Evolutionary conservation across 2,113 vertebrate genomes (phyloP).

Genomic region (Agelaius phoeniceus): DNA sequence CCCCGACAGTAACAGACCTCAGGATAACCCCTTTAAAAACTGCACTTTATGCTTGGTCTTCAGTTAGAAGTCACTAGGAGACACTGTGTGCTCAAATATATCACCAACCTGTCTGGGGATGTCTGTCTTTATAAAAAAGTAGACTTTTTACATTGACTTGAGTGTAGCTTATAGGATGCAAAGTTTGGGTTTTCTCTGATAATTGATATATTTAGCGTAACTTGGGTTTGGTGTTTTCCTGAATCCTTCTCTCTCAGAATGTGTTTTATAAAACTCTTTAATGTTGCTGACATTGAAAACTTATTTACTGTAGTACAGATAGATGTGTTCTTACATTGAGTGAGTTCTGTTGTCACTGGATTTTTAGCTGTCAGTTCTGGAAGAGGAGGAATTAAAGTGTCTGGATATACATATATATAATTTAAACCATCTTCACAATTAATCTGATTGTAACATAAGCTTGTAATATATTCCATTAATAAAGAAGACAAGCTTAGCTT

Average conservation of each 20-base stretch:
- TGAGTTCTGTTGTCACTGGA: background rate
- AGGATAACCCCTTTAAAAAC: background rate
- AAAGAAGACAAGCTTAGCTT: constrained; percentile 76
- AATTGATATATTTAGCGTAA: background rate
- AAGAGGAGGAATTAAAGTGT: constrained; percentile 29
- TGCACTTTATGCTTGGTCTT: background rate
- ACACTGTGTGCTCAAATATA: background rate
- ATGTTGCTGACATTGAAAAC: background rate
- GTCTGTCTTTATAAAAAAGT: background rate
- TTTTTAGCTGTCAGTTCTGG: background rate
- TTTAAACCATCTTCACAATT: constrained; percentile 35
- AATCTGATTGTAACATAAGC: constrained; percentile 69
- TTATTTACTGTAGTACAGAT: background rate
- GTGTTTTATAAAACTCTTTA: background rate
- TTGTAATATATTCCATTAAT: constrained; percentile 79
- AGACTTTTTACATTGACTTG: background rate
- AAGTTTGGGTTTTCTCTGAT: background rate
- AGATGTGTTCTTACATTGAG: background rate
- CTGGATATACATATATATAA: constrained; percentile 2
- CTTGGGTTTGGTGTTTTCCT: background rate
- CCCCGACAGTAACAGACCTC: background rate
- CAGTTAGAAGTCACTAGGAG: background rate
- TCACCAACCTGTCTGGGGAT: background rate
- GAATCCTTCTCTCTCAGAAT: background rate
- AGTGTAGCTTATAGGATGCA: background rate